Evolutionary conservation across 2,888 invertebrate species (phyloP).

Genomic region (Oxyteleia sp.): DNA sequence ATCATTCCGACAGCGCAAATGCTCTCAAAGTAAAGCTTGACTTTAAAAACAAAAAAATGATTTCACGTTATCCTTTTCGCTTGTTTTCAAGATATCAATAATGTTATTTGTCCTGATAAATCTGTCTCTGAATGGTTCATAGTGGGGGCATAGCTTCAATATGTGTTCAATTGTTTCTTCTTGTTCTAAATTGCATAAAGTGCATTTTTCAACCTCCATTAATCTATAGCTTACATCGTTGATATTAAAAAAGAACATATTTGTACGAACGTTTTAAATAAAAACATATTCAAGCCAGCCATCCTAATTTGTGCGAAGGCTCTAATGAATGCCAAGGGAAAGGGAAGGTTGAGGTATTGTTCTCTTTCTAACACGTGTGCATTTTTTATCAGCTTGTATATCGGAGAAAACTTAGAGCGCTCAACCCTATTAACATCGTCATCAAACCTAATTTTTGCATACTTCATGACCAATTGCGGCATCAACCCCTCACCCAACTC

Average conservation of each 20-base stretch:
- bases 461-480: not conserved
- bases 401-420: not conserved
- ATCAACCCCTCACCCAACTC: not conserved
- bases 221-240: slow-evolving; percentile 5
- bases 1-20: no score
- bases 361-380: not conserved
- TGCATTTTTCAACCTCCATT: not conserved
- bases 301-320: no score
- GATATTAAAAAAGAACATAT: no score
- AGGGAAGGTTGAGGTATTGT: not conserved
- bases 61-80: not conserved
- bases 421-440: not conserved
- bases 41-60: no score
- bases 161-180: slow-evolving; percentile 21
- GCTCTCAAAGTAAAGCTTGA: no score
- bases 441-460: slow-evolving; percentile 1
- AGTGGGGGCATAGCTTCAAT: not conserved
- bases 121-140: not conserved
- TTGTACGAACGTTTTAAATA: slow-evolving; percentile 2
- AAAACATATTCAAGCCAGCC: not conserved
- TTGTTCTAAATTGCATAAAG: slow-evolving; percentile 1
- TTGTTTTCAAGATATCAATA: not conserved
- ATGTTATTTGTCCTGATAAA: not conserved
- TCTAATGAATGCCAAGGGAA: no score
- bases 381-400: slow-evolving; percentile 13